Base-by-base conservation (phyloP, 2,113 vertebrate genomes). In the Myiagra hebetior region DNA sequence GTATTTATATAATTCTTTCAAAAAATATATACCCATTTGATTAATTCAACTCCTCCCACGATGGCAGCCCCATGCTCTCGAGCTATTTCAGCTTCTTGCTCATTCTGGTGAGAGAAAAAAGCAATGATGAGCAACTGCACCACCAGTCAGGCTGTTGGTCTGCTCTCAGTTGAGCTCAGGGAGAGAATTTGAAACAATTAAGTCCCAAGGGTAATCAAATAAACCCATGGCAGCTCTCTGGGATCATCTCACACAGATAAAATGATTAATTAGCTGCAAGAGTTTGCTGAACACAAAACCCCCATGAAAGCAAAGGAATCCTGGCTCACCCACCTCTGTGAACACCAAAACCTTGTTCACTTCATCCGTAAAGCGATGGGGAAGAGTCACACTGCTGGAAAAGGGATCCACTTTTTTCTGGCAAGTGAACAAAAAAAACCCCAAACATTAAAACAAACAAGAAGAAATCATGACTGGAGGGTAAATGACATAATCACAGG, bases 391-490 rank as follows among this genome's bases (percentile, higher is more conserved):
- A 3, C 92, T 98, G 85, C 98, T 98, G 72, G 98, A 87, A 94
- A 99, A 99, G 1, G 97, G 89, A 23, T 99, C 99, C 57, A 99
- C 94, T 91, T 95, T 99, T 98, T 98, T 99, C 99, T 99, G 95
- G 28, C 8, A 96, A 42, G 85, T 2, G n/a, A 21, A 84, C n/a
- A 2, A 27, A 16, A 26, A 26, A 9, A 4, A 37, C 37, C 10
- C 28, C 30, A 39, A 44, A 87, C 75, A 53, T 13, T 11, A 26
- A 50, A 57, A 11, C 8, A 4, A 44, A 13, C 11, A 12, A 4
- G 16, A 26, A 13, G 0, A 44, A 60, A 35, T 7, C 2, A 22
- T 0, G 1, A 20, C 30, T 28, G 13, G 2, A 63, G 22, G 7
- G 8, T 13, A 16, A 85, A 9, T 26, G 4, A 64, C 7, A 42